A percentile compares a stretch with the other conserved stretches of the same genome.
phyloP scores from a whole-genome alignment of 2,797 vertebrate genomes.

The Crenuchus spilurus region DNA sequence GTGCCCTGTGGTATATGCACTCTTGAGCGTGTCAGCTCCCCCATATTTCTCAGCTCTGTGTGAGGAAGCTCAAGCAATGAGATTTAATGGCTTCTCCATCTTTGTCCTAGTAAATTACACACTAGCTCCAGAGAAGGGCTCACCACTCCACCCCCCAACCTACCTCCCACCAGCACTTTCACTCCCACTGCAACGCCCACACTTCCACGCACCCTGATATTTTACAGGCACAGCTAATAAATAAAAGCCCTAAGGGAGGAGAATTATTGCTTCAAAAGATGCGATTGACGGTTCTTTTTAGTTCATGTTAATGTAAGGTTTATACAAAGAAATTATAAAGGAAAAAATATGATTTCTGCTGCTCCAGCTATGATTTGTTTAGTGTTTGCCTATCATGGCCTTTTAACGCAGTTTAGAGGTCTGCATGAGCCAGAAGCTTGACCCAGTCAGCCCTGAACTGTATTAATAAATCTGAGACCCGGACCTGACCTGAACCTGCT shows the following conservation, averaged over 20 bases:
- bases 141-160: conserved; percentile 15
- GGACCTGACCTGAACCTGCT: no score
- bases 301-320: conserved; percentile 33
- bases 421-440: no score
- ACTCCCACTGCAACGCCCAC: conserved; percentile 7
- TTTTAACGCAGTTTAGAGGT: no score
- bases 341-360: conserved; percentile 9
- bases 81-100: conserved; percentile 55
- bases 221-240: conserved; percentile 47
- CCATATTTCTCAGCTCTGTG: conserved; percentile 49
- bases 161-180: neutral
- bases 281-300: conserved; percentile 32
- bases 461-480: no score
- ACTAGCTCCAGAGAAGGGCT: conserved; percentile 31
- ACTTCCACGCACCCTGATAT: conserved; percentile 12
- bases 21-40: conserved; percentile 45
- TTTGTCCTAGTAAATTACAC: conserved; percentile 54
- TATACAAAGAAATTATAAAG: conserved; percentile 18
- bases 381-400: neutral
- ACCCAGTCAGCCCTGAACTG: no score
- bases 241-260: conserved; percentile 36
- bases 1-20: conserved; percentile 45
- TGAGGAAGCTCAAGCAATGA: conserved; percentile 39
- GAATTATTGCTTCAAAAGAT: conserved; percentile 34
- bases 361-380: neutral